Percentiles rank a stretch among this genome's conserved stretches.
These are phyloP conservation scores for Morpho achilles DNA, from an alignment of 2,888 invertebrate genomes.

Conservation along the genomic window DNA sequence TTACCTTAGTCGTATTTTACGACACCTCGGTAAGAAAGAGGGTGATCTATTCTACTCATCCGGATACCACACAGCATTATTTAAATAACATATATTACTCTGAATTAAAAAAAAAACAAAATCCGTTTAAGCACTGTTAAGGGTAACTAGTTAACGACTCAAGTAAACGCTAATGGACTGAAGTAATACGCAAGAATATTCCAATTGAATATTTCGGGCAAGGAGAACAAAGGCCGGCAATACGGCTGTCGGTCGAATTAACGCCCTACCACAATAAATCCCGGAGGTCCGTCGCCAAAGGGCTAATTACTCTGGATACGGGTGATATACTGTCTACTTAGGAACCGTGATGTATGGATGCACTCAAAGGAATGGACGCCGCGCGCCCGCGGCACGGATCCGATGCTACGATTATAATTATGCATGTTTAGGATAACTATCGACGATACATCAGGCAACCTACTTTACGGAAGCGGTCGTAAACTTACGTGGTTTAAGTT, in stretches of 20 bases:
- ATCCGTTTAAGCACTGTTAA: neutral
- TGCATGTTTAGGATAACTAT: slow-evolving; percentile 70
- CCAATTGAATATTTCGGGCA: slow-evolving; percentile 68
- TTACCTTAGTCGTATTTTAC: no score
- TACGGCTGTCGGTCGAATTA: slow-evolving; percentile 74
- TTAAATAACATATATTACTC: no score
- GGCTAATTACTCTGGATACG: slow-evolving; percentile 76
- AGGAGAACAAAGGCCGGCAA: slow-evolving; percentile 71
- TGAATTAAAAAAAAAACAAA: no score
- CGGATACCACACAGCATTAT: no score
- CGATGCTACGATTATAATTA: slow-evolving; percentile 69
- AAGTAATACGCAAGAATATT: slow-evolving; percentile 38
- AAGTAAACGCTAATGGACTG: slow-evolving; percentile 18
- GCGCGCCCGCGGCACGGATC: slow-evolving; percentile 50
- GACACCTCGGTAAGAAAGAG: no score
- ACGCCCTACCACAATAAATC: slow-evolving; percentile 75
- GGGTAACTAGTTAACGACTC: neutral
- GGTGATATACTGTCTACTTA: slow-evolving; percentile 80
- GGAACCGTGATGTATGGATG: slow-evolving; percentile 70
- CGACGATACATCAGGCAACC: slow-evolving; percentile 41
- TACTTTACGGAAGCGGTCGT: slow-evolving; percentile 26
- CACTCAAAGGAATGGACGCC: slow-evolving; percentile 72
- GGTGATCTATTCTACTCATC: no score
- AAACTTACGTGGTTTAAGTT: slow-evolving; percentile 8
- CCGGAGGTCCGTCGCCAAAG: slow-evolving; percentile 74